Percentiles rank a stretch among this genome's conserved stretches.
Conservation (phyloP, 2,113 vertebrate genomes). For the Tragelaphus strepsiceros region DNA sequence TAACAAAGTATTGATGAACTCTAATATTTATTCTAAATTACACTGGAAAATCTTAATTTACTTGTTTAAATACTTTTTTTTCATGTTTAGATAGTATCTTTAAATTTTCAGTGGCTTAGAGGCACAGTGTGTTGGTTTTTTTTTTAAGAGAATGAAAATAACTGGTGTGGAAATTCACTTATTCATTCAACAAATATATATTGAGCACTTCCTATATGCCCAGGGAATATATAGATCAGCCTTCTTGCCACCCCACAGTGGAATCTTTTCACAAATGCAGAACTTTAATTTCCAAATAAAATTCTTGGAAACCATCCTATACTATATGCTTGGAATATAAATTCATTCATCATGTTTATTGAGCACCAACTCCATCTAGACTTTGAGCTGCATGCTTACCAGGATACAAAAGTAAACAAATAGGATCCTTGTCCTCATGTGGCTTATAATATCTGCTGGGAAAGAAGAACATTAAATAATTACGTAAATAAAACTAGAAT, state of each 20-base stretch:
- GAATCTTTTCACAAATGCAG: not conserved
- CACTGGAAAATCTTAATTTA: not conserved
- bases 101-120: not conserved
- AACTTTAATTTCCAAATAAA: conserved; percentile 1
- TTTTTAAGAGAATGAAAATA: conserved; percentile 36
- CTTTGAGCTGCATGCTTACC: not conserved
- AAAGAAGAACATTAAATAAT: not conserved
- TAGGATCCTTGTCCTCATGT: not conserved
- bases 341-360: not conserved
- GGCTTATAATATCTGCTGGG: not conserved
- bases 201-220: not conserved
- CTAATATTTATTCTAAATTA: not conserved
- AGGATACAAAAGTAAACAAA: not conserved
- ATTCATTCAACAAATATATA: not conserved
- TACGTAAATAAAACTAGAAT: not conserved
- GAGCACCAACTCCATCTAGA: not conserved
- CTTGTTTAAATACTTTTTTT: not conserved
- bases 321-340: not conserved
- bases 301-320: not conserved
- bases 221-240: not conserved
- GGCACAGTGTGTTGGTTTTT: not conserved
- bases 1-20: not conserved
- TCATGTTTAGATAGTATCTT: not conserved
- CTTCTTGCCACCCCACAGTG: not conserved
- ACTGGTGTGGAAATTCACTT: not conserved